Percentiles rank a stretch among this genome's conserved stretches.
Conservation (phyloP, 2,113 vertebrate species). For the Cromileptes altivelis region DNA sequence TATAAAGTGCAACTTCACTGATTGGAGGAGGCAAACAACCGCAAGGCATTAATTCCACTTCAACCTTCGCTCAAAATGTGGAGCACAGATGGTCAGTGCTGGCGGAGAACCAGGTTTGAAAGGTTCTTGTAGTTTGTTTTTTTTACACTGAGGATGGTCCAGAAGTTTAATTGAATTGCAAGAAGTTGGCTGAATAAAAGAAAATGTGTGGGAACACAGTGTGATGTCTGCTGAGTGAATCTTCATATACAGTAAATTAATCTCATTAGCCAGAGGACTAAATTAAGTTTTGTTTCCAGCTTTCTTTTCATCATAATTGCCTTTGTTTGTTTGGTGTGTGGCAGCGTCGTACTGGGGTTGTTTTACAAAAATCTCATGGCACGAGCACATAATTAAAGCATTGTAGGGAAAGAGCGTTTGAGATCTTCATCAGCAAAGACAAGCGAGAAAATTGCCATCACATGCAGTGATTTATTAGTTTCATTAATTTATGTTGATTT, state of each 20-base stretch:
- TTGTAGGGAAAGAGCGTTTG: conserved; percentile 71
- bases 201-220: conserved; percentile 30
- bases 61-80: conserved; percentile 75
- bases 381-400: conserved; percentile 75
- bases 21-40: too few relatives aligned
- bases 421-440: conserved; percentile 75
- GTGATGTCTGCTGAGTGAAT: conserved; percentile 16
- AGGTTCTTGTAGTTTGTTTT: conserved; percentile 20
- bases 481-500: conserved; percentile 82
- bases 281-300: conserved; percentile 73
- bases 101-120: conserved; percentile 47
- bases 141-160: conserved; percentile 33
- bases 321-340: conserved; percentile 43
- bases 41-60: neutral
- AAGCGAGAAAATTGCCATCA: conserved; percentile 66
- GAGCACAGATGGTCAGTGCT: conserved; percentile 77
- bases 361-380: conserved; percentile 69
- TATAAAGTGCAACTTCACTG: too few relatives aligned
- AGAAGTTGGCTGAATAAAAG: conserved; percentile 44
- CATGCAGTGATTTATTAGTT: conserved; percentile 66
- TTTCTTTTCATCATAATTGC: conserved; percentile 71
- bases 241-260: conserved; percentile 54
- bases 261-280: conserved; percentile 70
- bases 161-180: conserved; percentile 62
- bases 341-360: conserved; percentile 33